Evolutionary conservation across 2,113 vertebrate genomes (phyloP).

Genomic region (Apteryx mantelli): DNA sequence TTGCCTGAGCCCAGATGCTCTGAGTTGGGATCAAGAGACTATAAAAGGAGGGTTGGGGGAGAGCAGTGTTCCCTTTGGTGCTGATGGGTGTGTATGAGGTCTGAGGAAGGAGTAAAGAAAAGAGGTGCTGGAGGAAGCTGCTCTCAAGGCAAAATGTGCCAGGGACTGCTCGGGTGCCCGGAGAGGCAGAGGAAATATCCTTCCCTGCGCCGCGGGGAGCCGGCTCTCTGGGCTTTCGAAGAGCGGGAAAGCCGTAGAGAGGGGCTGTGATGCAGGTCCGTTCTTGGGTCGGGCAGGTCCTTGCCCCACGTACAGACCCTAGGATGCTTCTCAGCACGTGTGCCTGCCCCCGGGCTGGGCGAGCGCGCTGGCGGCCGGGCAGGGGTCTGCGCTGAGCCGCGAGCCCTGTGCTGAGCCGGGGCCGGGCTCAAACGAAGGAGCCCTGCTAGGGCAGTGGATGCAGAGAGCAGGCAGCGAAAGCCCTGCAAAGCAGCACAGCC

Average conservation of each 20-base stretch:
- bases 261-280: not conserved
- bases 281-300: not conserved
- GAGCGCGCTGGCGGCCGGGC: not conserved
- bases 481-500: no score
- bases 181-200: not conserved
- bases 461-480: no score
- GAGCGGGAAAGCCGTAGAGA: not conserved
- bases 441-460: no score
- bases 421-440: no score
- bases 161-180: not conserved
- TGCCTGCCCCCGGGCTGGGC: no score
- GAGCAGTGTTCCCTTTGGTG: no score
- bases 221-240: no score
- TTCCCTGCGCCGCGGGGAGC: not conserved
- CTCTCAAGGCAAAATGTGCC: not conserved
- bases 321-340: no score
- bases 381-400: no score
- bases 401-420: no score
- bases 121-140: not conserved
- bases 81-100: not conserved
- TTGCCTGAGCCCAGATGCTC: not conserved
- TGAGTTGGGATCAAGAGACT: not conserved
- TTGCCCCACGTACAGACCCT: not conserved
- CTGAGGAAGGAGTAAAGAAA: not conserved
- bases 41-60: not conserved